A percentile compares a stretch with the other conserved stretches of the same genome.
These are phyloP conservation scores for Chrosomus eos DNA, from an alignment of 2,797 vertebrate genomes.

Conservation along the genomic window DNA sequence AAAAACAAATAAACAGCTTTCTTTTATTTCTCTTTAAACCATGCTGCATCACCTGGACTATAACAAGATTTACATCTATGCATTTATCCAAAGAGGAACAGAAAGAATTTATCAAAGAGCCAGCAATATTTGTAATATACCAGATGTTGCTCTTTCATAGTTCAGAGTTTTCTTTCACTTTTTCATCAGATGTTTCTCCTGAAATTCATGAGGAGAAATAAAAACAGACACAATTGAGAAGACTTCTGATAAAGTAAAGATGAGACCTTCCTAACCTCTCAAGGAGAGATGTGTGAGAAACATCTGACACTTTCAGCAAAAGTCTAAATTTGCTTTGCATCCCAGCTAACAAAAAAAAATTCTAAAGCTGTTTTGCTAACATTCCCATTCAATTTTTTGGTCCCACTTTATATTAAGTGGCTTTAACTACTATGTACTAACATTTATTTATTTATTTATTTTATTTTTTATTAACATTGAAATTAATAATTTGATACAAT, in stretches of 20 bases:
- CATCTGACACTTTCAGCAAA: not conserved
- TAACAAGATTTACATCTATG: not conserved
- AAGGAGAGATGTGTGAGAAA: not conserved
- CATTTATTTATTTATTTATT: no score
- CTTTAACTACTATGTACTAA: no score
- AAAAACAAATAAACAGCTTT: conserved; percentile 25
- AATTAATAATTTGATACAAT: no score
- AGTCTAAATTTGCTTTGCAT: not conserved
- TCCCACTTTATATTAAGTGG: no score
- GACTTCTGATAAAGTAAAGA: not conserved
- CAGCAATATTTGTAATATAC: not conserved
- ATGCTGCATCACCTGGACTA: not conserved
- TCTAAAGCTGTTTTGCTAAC: not conserved
- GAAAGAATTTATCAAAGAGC: no score
- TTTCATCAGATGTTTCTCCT: not conserved
- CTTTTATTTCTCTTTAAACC: conserved; percentile 58
- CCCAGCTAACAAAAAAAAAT: not conserved
- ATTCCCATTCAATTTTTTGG: not conserved
- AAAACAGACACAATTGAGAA: not conserved
- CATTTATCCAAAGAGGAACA: not conserved
- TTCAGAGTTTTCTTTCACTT: not conserved
- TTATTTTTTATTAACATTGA: no score
- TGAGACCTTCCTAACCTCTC: not conserved
- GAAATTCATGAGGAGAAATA: not conserved
- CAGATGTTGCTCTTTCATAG: conserved; percentile 22